Percentiles rank a stretch among this genome's conserved stretches.
Conservation (phyloP, 2,797 vertebrate genomes). For the Glyptemys insculpta region DNA sequence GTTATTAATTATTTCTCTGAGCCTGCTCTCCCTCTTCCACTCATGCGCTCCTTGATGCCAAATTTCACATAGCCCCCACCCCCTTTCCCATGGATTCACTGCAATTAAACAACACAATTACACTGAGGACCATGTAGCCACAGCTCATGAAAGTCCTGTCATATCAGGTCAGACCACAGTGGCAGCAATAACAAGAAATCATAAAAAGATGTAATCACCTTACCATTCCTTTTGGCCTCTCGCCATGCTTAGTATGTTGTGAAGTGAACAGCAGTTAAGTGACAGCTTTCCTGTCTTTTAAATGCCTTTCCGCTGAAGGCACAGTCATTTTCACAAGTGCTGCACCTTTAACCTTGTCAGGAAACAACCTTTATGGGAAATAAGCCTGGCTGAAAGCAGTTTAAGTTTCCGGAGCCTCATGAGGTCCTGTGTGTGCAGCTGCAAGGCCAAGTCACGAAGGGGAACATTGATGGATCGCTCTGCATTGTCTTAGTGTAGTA, state of each 20-base stretch:
- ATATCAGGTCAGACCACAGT: conserved; percentile 44
- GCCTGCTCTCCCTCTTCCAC: not conserved
- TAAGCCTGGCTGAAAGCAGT: conserved; percentile 37
- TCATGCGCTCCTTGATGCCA: not conserved
- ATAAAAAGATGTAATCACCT: conserved; percentile 68
- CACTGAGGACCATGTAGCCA: not conserved
- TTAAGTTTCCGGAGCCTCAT: conserved; percentile 45
- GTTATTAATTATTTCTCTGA: conserved; percentile 17
- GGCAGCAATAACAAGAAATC: conserved; percentile 32
- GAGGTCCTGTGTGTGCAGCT: conserved; percentile 24
- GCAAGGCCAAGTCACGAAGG: not conserved
- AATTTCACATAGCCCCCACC: conserved; percentile 19
- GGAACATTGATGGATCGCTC: conserved; percentile 18
- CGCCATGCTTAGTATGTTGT: conserved; percentile 71
- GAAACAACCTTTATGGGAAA: conserved; percentile 70
- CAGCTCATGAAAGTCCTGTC: conserved; percentile 38
- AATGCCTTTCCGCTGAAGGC: conserved; percentile 56
- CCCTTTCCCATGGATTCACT: not conserved
- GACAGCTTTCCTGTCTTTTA: conserved; percentile 61
- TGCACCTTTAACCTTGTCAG: conserved; percentile 72
- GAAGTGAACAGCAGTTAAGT: conserved; percentile 60
- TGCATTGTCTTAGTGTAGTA: conserved; percentile 58
- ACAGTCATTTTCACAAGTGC: conserved; percentile 59
- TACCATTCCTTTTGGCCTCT: conserved; percentile 78
- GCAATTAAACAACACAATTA: conserved; percentile 22